Conservation (phyloP, 2,888 invertebrate genomes). For the Drosophila nigritarsus region DNA sequence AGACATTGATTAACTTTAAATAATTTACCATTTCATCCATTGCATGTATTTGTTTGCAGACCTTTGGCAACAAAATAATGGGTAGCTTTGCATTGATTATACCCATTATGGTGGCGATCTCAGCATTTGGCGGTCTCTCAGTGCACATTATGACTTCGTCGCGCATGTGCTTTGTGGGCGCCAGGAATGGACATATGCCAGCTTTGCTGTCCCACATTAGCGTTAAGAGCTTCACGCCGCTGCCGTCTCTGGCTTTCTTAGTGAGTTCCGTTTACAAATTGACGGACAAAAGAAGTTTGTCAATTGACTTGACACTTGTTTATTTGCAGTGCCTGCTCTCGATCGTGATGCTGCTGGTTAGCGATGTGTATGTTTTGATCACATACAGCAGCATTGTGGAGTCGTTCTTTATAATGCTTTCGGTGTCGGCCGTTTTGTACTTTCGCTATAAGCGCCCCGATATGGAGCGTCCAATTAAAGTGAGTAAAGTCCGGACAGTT, state of each 20-base stretch:
- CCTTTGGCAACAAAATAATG: constrained; percentile 92
- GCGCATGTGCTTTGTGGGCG: constrained; percentile 96
- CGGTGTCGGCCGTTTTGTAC: constrained; percentile 93
- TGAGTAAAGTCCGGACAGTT: constrained; percentile 80
- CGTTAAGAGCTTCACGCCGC: constrained; percentile 90
- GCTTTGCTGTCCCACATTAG: constrained; percentile 92
- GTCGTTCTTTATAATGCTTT: constrained; percentile 95
- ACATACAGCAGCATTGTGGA: constrained; percentile 97
- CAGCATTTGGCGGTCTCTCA: constrained; percentile 96
- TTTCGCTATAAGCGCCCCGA: constrained; percentile 92
- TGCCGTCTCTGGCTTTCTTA: constrained; percentile 93
- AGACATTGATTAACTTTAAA: neutral
- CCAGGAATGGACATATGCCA: constrained; percentile 95
- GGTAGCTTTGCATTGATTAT: constrained; percentile 92
- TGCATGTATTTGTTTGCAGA: constrained; percentile 86
- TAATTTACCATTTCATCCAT: constrained; percentile 2
- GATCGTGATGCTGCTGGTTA: constrained; percentile 92
- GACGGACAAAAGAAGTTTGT: constrained; percentile 42
- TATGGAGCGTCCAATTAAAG: constrained; percentile 93
- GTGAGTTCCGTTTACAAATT: constrained; percentile 86
- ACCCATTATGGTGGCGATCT: constrained; percentile 96
- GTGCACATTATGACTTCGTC: constrained; percentile 98
- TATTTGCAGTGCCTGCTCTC: constrained; percentile 91
- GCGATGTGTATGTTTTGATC: constrained; percentile 93
- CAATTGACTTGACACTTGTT: constrained; percentile 45